Base-by-base conservation (phyloP, 2,888 invertebrate species). In the Biston stratarius region DNA sequence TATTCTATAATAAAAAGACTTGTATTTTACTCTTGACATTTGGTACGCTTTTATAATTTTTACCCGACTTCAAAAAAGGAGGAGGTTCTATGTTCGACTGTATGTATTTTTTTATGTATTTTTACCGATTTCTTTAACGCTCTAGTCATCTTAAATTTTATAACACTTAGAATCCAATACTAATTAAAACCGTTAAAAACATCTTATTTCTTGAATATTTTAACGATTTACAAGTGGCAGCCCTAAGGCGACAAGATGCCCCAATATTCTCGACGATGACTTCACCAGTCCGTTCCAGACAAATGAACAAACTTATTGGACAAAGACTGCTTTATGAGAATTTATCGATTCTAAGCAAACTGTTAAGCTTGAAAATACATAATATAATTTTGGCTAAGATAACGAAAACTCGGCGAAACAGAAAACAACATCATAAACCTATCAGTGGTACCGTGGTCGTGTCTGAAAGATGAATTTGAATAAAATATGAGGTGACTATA, bases 181-280 rank as follows among this genome's bases (percentile, higher is more conserved):
- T 47, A 38, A 52, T n/a, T 40, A 2, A 24, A 24, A 24, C 3
- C 1, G 24, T 24, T 24, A 24, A 24, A 24, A 24, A 24, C n/a
- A n/a, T n/a, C n/a, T n/a, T n/a, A n/a, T 51, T 51, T 51, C 36
- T 48, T 48, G 11, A 11, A 6, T 38, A 6, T 15, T 53, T 10
- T 38, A 10, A 5, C 8, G 9, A 58, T 12, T 8, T 38, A 24
- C 6, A 38, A 14, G 47, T 36, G 72, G 42, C 69, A 73, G 42
- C 75, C 73, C 72, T 74, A 49, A 11, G 12, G 11, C 10, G 40
- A 49, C 60, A 48, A 63, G 56, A 68, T 60, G 59, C 69, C 44
- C 44, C 60, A 65, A 65, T 86, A 88, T 88, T 87, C 82, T 73
- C 69, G 84, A 79, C 87, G 88, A 86, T 92, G 92, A 92, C 88